Evolutionary conservation across 1,140 invertebrate species (phyloP).

Genomic region (Caenorhabditis latens): DNA sequence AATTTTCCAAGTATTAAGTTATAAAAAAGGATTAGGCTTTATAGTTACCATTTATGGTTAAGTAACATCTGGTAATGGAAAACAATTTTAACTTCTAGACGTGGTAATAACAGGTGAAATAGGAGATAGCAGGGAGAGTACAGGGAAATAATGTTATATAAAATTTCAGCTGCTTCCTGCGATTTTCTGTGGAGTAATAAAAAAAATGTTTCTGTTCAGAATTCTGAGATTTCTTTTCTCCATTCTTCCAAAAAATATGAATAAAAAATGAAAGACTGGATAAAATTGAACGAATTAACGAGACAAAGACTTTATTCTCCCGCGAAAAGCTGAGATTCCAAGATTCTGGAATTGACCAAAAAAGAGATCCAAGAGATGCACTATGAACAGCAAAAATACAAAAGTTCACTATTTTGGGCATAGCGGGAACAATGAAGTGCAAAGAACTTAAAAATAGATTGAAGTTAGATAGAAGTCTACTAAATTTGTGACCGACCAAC

Average conservation of each 20-base stretch:
- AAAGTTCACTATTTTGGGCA: background rate
- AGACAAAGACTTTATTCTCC: slow-evolving; percentile 41
- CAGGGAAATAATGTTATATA: background rate
- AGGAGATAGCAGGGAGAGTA: background rate
- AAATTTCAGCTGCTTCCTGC: too few relatives aligned
- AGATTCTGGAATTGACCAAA: slow-evolving; percentile 40
- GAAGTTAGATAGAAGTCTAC: background rate
- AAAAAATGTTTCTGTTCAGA: too few relatives aligned
- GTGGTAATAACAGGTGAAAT: background rate
- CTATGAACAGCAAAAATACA: too few relatives aligned
- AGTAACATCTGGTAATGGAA: background rate
- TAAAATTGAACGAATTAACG: slow-evolving; percentile 38
- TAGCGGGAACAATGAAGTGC: background rate
- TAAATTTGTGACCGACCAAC: background rate
- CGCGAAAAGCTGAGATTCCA: slow-evolving; percentile 9
- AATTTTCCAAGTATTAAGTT: background rate
- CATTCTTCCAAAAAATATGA: background rate
- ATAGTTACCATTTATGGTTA: background rate
- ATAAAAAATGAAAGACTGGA: background rate
- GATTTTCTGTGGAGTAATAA: too few relatives aligned
- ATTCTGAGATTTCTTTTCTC: too few relatives aligned
- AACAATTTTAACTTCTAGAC: background rate
- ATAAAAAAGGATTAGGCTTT: background rate
- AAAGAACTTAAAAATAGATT: slow-evolving; percentile 34
- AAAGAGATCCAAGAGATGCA: background rate